These are phyloP conservation scores for Metaphire vulgaris DNA, from an alignment of 1,140 invertebrate genomes.

Conservation along the genomic window DNA sequence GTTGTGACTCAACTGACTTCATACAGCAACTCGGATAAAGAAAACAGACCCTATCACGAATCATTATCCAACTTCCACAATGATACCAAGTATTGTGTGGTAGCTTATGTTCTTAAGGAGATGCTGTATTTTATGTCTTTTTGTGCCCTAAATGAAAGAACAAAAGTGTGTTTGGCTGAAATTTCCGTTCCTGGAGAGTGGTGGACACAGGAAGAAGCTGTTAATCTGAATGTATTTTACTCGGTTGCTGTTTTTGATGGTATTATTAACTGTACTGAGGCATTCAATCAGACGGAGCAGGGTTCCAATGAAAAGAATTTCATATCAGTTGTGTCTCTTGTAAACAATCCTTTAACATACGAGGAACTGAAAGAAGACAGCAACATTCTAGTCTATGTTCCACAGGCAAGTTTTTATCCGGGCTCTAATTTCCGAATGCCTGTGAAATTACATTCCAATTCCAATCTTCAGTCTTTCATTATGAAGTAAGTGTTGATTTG, in stretches of 20 bases:
- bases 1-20: neutral
- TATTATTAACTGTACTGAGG: constrained; percentile 55
- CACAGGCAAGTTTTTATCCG: constrained; percentile 75
- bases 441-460: constrained; percentile 66
- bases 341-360: constrained; percentile 67
- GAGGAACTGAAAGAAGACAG: constrained; percentile 73
- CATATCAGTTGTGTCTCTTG: constrained; percentile 59
- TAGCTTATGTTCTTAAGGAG: neutral
- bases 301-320: neutral
- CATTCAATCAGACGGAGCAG: constrained; percentile 56
- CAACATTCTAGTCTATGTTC: constrained; percentile 71
- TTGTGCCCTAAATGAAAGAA: constrained; percentile 74
- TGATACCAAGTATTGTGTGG: neutral
- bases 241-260: constrained; percentile 14
- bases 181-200: constrained; percentile 72
- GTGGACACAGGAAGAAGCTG: constrained; percentile 59
- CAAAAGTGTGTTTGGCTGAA: constrained; percentile 77
- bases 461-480: constrained; percentile 65
- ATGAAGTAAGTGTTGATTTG: constrained; percentile 61
- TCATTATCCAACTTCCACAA: neutral
- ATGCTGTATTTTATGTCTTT: neutral
- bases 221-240: constrained; percentile 32
- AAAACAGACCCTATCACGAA: neutral
- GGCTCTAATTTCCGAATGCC: constrained; percentile 78
- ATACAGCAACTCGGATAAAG: neutral